These are phyloP conservation scores for Nettapus auritus DNA, from an alignment of 2,113 vertebrate species.

Conservation along the genomic window DNA sequence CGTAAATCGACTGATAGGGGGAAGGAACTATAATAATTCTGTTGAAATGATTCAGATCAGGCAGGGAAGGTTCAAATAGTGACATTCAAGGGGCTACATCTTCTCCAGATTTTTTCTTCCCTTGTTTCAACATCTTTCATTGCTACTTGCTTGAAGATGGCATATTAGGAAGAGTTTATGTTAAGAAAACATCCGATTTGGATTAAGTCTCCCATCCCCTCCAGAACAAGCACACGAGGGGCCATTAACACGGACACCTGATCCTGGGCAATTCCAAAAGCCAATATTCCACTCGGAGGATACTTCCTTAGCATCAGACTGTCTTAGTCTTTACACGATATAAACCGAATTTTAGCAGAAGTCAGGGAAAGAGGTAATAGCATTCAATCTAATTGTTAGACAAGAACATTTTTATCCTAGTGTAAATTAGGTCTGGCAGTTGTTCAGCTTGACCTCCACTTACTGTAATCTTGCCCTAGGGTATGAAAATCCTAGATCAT, in stretches of 20 bases:
- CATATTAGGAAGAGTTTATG: background rate
- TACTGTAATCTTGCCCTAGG: conserved; percentile 57
- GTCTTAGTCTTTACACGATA: background rate
- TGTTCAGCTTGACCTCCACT: conserved; percentile 67
- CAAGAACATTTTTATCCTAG: conserved; percentile 38
- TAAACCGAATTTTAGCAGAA: background rate
- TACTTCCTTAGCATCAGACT: background rate
- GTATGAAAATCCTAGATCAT: conserved; percentile 66
- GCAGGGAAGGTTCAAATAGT: background rate
- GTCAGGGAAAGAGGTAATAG: conserved; percentile 5
- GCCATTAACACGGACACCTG: background rate
- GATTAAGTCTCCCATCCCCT: background rate
- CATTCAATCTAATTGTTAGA: conserved; percentile 38
- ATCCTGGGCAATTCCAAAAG: background rate
- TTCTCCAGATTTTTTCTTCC: background rate
- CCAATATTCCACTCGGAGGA: background rate
- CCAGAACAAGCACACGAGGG: background rate
- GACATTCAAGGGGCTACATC: background rate
- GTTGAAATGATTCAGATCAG: background rate
- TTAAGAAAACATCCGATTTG: background rate
- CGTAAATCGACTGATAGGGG: background rate
- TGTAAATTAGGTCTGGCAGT: conserved; percentile 54
- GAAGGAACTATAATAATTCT: background rate
- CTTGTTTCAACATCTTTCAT: background rate
- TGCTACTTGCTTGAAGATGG: background rate